These are phyloP conservation scores for Lepidurus arcticus DNA, from an alignment of 1,140 invertebrate genomes.

Conservation along the genomic window DNA sequence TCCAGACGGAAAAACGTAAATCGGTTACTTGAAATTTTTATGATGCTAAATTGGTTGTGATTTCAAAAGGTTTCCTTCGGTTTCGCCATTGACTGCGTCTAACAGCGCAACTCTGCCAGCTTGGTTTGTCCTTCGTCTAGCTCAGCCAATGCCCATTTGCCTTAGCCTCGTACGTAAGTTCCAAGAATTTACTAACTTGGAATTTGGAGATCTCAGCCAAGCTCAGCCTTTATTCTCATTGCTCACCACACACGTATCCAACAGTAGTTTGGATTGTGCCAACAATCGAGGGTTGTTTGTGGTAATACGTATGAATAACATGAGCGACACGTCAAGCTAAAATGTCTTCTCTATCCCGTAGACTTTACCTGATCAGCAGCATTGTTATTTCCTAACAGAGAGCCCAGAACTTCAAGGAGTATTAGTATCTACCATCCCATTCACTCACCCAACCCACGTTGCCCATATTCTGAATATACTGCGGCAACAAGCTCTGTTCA, in stretches of 20 bases:
- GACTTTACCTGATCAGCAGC: slow-evolving; percentile 83
- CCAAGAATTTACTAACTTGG: slow-evolving; percentile 65
- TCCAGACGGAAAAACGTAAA: slow-evolving; percentile 66
- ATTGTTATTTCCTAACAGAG: slow-evolving; percentile 89
- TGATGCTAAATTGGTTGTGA: slow-evolving; percentile 33
- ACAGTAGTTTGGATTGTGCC: slow-evolving; percentile 59
- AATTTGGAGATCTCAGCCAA: slow-evolving; percentile 57
- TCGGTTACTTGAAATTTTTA: slow-evolving; percentile 32
- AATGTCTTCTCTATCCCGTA: slow-evolving; percentile 46
- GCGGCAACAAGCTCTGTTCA: slow-evolving; percentile 86
- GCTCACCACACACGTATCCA: slow-evolving; percentile 65
- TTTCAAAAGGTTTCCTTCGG: slow-evolving; percentile 59
- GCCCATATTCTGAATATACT: slow-evolving; percentile 76
- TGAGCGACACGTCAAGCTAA: background rate
- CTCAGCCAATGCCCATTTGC: background rate
- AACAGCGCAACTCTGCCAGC: slow-evolving; percentile 86
- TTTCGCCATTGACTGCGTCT: slow-evolving; percentile 65
- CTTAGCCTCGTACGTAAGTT: slow-evolving; percentile 59
- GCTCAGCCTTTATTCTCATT: slow-evolving; percentile 66
- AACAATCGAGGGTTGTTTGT: slow-evolving; percentile 70
- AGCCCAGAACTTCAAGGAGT: slow-evolving; percentile 70
- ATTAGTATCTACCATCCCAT: slow-evolving; percentile 74
- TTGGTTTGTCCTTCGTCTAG: slow-evolving; percentile 77
- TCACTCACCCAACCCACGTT: slow-evolving; percentile 87
- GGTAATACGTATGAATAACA: slow-evolving; percentile 49